phyloP scores from a whole-genome alignment of 2,888 invertebrate species.

The Carterocephalus palaemon region DNA sequence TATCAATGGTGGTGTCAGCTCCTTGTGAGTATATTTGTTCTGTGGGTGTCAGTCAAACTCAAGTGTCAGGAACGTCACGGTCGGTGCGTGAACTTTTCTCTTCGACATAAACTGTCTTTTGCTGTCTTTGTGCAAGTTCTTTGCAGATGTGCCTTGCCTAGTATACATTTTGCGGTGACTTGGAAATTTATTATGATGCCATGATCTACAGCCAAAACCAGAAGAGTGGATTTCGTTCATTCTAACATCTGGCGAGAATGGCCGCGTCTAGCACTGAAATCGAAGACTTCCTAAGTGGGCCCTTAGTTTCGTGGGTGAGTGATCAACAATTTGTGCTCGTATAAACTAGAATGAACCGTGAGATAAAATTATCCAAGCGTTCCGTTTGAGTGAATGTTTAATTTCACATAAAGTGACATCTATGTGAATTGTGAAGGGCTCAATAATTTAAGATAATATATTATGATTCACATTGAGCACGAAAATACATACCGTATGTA shows the following conservation, averaged over 20 bases:
- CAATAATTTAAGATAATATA: too few species aligned
- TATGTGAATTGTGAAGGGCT: too few species aligned
- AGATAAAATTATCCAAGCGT: slow-evolving; percentile 52
- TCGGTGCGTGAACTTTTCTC: slow-evolving; percentile 37
- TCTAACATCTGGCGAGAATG: slow-evolving; percentile 71
- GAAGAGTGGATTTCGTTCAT: slow-evolving; percentile 54
- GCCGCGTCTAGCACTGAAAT: slow-evolving; percentile 85
- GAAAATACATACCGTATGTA: too few species aligned
- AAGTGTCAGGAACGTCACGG: too few species aligned
- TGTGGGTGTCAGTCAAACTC: too few species aligned
- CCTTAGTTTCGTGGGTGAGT: slow-evolving; percentile 92
- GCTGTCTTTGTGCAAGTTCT: slow-evolving; percentile 42
- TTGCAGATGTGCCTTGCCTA: slow-evolving; percentile 61
- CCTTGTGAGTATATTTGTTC: too few species aligned
- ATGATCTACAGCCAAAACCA: slow-evolving; percentile 55
- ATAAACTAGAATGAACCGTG: slow-evolving; percentile 58
- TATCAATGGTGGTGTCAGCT: too few species aligned
- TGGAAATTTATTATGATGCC: slow-evolving; percentile 51
- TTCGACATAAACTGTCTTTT: slow-evolving; percentile 17
- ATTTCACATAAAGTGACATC: slow-evolving; percentile 28
- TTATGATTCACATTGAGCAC: too few species aligned
- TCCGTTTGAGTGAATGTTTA: slow-evolving; percentile 50
- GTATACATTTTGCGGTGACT: slow-evolving; percentile 42
- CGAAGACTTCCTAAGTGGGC: slow-evolving; percentile 90
- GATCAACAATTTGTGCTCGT: slow-evolving; percentile 61